Conservation (phyloP, 2,888 invertebrate genomes). For the Tipula lateralis region DNA sequence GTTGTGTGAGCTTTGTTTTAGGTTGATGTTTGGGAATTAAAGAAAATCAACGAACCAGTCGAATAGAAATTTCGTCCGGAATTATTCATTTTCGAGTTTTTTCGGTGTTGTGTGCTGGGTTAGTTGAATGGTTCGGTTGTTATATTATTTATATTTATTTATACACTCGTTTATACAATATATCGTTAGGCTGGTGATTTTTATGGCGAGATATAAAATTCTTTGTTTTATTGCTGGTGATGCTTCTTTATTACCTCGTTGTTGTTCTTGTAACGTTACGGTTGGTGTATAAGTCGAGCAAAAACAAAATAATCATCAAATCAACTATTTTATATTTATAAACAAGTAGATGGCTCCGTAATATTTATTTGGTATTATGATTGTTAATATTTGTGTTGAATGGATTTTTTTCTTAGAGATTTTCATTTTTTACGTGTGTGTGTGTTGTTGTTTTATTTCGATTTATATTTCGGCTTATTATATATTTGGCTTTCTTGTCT, state of each 20-base stretch:
- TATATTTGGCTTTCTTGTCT: neutral
- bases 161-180: neutral
- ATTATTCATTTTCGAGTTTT: neutral
- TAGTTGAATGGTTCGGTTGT: neutral
- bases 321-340: neutral
- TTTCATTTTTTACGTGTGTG: neutral
- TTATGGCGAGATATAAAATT: neutral
- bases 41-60: neutral
- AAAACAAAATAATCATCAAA: neutral
- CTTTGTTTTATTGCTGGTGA: neutral
- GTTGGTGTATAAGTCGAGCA: neutral
- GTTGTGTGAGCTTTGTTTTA: neutral
- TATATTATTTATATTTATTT: neutral
- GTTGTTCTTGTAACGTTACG: neutral
- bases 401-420: neutral
- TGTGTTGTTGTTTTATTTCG: neutral
- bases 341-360: neutral
- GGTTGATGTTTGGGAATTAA: neutral
- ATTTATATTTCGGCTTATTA: neutral
- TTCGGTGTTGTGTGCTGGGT: neutral
- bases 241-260: neutral
- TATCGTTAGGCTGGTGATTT: neutral
- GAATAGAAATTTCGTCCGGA: neutral
- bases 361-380: constrained; percentile 5
- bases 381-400: neutral